phyloP scores from a whole-genome alignment of 2,113 vertebrate species.

The Epinephelus moara region DNA sequence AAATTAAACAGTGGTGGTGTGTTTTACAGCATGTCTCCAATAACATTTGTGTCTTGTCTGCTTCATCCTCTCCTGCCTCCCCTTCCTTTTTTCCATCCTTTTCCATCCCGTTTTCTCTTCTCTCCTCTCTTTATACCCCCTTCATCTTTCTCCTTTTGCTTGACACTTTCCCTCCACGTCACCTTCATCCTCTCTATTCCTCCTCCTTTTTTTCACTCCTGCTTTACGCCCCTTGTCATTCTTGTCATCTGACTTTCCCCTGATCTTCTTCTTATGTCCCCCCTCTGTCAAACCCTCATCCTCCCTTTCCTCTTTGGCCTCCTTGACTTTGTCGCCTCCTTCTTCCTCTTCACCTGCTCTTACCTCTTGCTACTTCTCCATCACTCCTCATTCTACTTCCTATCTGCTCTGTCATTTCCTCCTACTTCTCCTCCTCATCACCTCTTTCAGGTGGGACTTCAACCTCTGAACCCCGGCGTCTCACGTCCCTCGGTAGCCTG shows the following conservation, averaged over 20 bases:
- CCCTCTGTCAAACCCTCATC: background rate
- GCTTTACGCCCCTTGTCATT: background rate
- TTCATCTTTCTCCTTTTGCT: background rate
- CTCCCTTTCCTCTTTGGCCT: background rate
- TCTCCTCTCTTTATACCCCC: background rate
- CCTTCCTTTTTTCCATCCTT: background rate
- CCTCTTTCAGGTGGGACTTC: slow-evolving; percentile 78
- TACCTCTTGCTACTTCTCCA: background rate
- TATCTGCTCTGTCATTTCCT: too few species aligned
- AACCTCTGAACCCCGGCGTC: slow-evolving; percentile 73
- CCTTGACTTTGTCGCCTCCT: background rate
- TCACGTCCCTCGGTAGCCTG: slow-evolving; percentile 90
- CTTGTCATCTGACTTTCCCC: too few species aligned
- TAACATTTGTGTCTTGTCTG: slow-evolving; percentile 12
- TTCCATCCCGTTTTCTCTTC: background rate
- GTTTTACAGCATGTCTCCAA: background rate
- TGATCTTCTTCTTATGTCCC: background rate
- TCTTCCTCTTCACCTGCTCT: background rate
- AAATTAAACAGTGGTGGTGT: slow-evolving; percentile 15
- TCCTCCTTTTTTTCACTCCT: background rate
- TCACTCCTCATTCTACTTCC: background rate
- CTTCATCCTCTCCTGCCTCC: background rate
- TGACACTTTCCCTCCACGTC: background rate
- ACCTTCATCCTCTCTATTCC: background rate
- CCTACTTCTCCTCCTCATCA: background rate